Evolutionary conservation across 2,888 invertebrate genomes (phyloP).

Genomic region (Nycteola revayana): DNA sequence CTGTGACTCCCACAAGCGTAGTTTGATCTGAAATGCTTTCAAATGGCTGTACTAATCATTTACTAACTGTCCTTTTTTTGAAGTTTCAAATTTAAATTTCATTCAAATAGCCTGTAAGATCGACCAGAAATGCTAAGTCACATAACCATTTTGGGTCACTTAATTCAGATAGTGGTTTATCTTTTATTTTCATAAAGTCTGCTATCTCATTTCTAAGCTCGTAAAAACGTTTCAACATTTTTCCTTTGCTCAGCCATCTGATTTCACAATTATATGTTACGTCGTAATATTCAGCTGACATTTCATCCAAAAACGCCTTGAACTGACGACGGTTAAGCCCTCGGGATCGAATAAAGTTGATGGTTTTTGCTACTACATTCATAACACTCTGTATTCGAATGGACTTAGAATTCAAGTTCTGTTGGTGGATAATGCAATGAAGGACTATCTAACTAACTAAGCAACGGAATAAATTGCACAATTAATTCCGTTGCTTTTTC

Average conservation of each 20-base stretch:
- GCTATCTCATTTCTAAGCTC: not conserved
- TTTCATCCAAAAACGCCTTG: not conserved
- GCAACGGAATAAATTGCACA: too few species aligned
- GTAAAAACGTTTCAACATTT: not conserved
- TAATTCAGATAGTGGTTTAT: too few species aligned
- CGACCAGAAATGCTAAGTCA: too few species aligned
- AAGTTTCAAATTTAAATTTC: too few species aligned
- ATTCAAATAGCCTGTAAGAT: too few species aligned
- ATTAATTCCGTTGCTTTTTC: not conserved
- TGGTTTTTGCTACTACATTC: not conserved
- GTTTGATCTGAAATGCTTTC: too few species aligned
- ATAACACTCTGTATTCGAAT: not conserved
- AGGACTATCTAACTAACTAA: not conserved
- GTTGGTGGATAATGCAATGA: constrained; percentile 1
- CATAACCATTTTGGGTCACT: too few species aligned
- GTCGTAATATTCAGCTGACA: not conserved
- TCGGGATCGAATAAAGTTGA: not conserved
- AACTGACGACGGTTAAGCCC: not conserved
- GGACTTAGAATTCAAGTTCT: not conserved
- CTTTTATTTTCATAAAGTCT: not conserved
- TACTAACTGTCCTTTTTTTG: too few species aligned
- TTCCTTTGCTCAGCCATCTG: not conserved
- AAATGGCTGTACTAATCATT: too few species aligned
- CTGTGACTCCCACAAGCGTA: too few species aligned
- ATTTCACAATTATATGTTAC: not conserved